Conservation (phyloP, 2,888 invertebrate species). For the Lochmaea capreae region DNA sequence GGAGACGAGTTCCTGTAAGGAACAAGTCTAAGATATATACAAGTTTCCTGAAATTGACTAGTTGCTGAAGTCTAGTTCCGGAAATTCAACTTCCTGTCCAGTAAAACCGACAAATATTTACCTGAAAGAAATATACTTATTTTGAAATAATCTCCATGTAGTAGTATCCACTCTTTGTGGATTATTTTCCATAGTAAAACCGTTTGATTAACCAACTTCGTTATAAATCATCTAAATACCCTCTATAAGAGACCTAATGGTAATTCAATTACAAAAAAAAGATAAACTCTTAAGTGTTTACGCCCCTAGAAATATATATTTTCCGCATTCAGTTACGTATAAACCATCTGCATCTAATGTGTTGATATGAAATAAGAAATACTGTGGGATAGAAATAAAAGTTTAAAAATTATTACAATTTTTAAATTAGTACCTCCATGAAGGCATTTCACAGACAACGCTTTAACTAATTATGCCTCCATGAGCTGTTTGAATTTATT, state of each 20-base stretch:
- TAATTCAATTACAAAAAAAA: not conserved
- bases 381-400: not conserved
- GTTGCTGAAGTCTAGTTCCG: too few species aligned
- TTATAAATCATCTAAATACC: not conserved
- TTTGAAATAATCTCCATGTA: too few species aligned
- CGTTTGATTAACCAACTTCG: too few species aligned
- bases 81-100: too few species aligned
- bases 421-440: constrained; percentile 39
- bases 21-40: too few species aligned
- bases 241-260: not conserved
- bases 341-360: constrained; percentile 35
- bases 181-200: not conserved
- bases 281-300: too few species aligned
- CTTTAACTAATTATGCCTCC: constrained; percentile 37
- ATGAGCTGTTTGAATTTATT: constrained; percentile 42
- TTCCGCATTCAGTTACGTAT: constrained; percentile 17
- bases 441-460: constrained; percentile 37
- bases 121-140: too few species aligned
- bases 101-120: too few species aligned
- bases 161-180: too few species aligned
- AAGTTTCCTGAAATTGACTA: too few species aligned
- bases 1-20: too few species aligned
- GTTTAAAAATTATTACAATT: not conserved
- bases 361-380: constrained; percentile 23
- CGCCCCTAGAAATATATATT: not conserved